Evolutionary conservation across 2,888 invertebrate genomes (phyloP), one percentile per base, ranked within the genome.

Genomic region (Piscicola geometra): DNA sequence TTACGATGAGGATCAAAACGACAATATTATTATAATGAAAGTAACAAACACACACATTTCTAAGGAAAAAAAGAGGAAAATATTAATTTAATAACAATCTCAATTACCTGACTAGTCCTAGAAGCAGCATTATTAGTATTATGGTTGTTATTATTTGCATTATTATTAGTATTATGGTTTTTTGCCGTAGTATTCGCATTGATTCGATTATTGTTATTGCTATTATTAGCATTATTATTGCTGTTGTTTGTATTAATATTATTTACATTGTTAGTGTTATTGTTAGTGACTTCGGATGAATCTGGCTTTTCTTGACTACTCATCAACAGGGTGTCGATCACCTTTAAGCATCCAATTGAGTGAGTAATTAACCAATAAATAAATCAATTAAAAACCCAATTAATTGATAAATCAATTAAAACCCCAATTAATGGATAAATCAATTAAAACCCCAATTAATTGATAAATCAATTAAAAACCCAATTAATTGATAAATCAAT

Each of bases 261-360:
- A 32, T 18, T 67, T 9, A 5, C 30, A 35, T 35, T 35, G n/a
- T 32, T 35, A 32, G 3, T 67, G 67, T 32, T 67, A 30, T 32
- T 67, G 30, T 32, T 35, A 30, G n/a, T 15, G 33, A 32, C 15
- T 5, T 67, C 67, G 18, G 67, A 35, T 3, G 32, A 33, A 28
- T 67, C 67, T 28, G 67, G 67, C 30, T 67, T 67, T 15, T 67
- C 67, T 32, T 35, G 33, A 3, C 5, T 32, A n/a, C 30, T 67
- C 67, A 67, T 67, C 33, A 67, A 35, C 21, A 67, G 67, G 32
- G n/a, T 67, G 67, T 67, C 67, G 5, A 67, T 67, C 33, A 67
- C 67, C 67, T 67, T 32, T 12, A 3, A 67, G 18, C 30, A 41
- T 41, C 15, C 15, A 41, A 41, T 41, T 41, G 41, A 41, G 41